phyloP scores from a whole-genome alignment of 2,797 vertebrate species.

The Phalloptychus januarius region DNA sequence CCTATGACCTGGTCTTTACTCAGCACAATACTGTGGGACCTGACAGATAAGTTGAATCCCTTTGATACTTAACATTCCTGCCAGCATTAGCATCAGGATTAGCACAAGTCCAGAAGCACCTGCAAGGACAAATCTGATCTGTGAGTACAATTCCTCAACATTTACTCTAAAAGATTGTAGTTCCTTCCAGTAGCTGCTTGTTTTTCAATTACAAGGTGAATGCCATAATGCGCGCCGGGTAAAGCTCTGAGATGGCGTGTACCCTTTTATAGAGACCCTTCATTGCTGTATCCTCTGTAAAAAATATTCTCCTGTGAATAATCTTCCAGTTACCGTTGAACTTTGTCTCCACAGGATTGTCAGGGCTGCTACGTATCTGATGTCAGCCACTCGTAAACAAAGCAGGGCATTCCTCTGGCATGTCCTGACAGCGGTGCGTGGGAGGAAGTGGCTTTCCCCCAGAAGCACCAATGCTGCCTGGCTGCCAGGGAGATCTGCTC shows the following conservation, averaged over 20 bases:
- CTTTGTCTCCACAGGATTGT: not conserved
- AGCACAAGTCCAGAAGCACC: not conserved
- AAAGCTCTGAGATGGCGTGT: not conserved
- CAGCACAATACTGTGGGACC: not conserved
- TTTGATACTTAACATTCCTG: not conserved
- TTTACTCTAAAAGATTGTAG: not conserved
- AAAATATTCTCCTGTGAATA: not conserved
- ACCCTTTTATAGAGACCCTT: not conserved
- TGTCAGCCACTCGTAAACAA: conserved; percentile 14
- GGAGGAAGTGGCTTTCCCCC: conserved; percentile 55
- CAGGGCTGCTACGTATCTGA: not conserved
- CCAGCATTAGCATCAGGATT: not conserved
- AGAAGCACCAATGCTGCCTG: conserved; percentile 2
- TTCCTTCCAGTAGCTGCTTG: not conserved
- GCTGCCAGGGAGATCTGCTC: conserved; percentile 15
- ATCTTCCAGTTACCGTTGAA: not conserved
- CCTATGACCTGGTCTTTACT: not conserved
- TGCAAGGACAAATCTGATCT: not conserved
- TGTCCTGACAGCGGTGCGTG: conserved; percentile 38
- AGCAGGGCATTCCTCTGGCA: conserved; percentile 62
- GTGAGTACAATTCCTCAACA: not conserved
- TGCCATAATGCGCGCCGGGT: not conserved
- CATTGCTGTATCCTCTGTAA: not conserved
- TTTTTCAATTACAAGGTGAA: not conserved
- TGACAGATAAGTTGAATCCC: not conserved